Evolutionary conservation across 2,888 invertebrate species (phyloP).

Genomic region (Muschampia staudingeri): DNA sequence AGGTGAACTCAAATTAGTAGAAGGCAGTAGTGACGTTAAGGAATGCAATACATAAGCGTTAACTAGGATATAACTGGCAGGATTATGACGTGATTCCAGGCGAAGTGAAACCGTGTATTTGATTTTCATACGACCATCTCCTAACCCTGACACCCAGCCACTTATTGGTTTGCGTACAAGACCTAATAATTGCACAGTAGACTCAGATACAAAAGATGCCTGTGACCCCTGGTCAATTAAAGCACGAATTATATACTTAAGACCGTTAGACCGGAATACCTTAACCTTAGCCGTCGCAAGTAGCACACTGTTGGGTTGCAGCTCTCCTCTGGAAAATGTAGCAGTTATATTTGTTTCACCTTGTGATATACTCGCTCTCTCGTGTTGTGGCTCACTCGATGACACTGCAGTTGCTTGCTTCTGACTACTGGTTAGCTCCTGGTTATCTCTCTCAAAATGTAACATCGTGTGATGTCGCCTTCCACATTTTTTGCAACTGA

Average conservation of each 20-base stretch:
- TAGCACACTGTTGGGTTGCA: constrained; percentile 26
- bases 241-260: neutral
- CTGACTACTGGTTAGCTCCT: too few relatives aligned
- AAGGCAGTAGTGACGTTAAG: neutral
- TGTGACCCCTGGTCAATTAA: neutral
- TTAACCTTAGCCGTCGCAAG: constrained; percentile 49
- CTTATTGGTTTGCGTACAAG: constrained; percentile 13
- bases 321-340: neutral
- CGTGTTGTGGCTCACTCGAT: neutral
- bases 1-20: neutral
- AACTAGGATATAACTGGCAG: neutral
- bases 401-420: neutral
- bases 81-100: neutral
- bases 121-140: constrained; percentile 16
- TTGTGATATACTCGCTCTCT: neutral
- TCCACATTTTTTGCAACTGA: neutral
- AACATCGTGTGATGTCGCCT: neutral
- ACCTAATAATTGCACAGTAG: constrained; percentile 46
- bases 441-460: neutral
- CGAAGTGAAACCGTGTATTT: neutral
- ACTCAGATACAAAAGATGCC: constrained; percentile 14
- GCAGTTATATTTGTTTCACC: neutral
- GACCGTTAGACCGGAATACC: constrained; percentile 37
- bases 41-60: neutral
- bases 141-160: constrained; percentile 47